A percentile compares a stretch with the other conserved stretches of the same genome.
phyloP scores from a whole-genome alignment of 2,797 vertebrate species.

The Holocentrus rufus region DNA sequence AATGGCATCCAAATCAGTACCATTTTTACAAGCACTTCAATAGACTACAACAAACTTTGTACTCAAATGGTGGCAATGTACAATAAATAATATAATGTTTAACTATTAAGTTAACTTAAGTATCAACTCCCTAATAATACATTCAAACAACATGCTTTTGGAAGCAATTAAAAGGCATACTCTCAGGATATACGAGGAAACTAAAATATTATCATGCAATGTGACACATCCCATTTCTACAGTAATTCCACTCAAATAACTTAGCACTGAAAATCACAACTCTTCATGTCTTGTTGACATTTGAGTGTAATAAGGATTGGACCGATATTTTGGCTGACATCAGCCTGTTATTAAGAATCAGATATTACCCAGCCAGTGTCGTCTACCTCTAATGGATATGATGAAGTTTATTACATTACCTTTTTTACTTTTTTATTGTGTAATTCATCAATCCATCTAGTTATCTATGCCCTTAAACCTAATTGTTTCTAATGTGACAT shows the following conservation, averaged over 20 bases:
- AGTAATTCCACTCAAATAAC: constrained; percentile 47
- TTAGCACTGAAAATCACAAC: constrained; percentile 43
- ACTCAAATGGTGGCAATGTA: constrained; percentile 69
- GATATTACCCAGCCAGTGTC: too few relatives aligned
- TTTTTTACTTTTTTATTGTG: too few relatives aligned
- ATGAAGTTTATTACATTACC: too few relatives aligned
- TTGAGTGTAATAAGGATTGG: constrained; percentile 15
- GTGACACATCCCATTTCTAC: constrained; percentile 61
- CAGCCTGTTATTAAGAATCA: too few relatives aligned
- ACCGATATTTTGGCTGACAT: too few relatives aligned
- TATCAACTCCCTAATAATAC: constrained; percentile 46
- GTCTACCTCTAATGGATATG: too few relatives aligned
- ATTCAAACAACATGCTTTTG: constrained; percentile 61
- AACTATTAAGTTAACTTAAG: constrained; percentile 54
- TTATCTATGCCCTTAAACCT: too few relatives aligned
- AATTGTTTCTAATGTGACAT: too few relatives aligned
- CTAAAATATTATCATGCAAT: constrained; percentile 54
- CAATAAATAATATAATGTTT: constrained; percentile 78
- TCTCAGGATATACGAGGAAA: constrained; percentile 26
- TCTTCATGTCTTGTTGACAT: constrained; percentile 11
- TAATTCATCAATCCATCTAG: too few relatives aligned
- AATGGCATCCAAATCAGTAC: constrained; percentile 71
- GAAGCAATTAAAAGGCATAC: constrained; percentile 44
- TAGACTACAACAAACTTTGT: constrained; percentile 64
- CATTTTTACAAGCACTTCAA: constrained; percentile 68